Base-by-base conservation (phyloP, 1,140 invertebrate genomes). In the Neodiprion pinetum region DNA sequence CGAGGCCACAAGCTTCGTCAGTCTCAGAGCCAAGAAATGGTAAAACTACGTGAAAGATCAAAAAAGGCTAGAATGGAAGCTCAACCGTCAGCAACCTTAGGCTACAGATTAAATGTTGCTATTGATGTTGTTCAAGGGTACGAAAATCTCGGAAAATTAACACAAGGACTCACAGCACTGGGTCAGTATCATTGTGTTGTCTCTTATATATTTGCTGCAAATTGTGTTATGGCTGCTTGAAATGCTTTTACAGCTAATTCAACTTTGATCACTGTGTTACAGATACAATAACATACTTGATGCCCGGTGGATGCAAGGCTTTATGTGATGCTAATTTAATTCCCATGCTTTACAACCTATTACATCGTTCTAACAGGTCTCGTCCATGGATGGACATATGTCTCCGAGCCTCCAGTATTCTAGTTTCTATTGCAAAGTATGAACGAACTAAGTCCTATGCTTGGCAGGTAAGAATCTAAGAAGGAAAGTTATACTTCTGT, bases 1-100 rank as follows among this genome's bases (percentile, higher is more conserved):
- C 90, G 91, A 72, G 93, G 93, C 1, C 90, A 92, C 79, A 81
- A 74, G 14, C 83, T 88, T 14, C 89, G 93, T 10, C 79, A 83
- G 48, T 78, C 77, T 4, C 73, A 86, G 23, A 79, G 82, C 14
- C 69, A 82, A n/a, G 78, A 87, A 8, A 80, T 90, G 47, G 74
- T 76, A 11, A 81, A 87, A 70, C 75, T 93, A 0, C 81, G 89
- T 10, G 82, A 85, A 21, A 88, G 92, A 48, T 86, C 89, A 0
- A 76, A 86, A 23, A 89, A 90, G 10, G 88, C 89, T 1, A 79
- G 88, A 1, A 78, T 85, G 68, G 89, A 90, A 28, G 82, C 83
- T 50, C 66, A 71, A 7, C 78, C 80, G 0, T 75, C 78, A 0
- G 70, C 72, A 0, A 86, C 83, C 8, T 73, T 86, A 1, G 82